phyloP scores from a whole-genome alignment of 53 echinoderm and acorn worm species.

The Echinometra lucunter region DNA sequence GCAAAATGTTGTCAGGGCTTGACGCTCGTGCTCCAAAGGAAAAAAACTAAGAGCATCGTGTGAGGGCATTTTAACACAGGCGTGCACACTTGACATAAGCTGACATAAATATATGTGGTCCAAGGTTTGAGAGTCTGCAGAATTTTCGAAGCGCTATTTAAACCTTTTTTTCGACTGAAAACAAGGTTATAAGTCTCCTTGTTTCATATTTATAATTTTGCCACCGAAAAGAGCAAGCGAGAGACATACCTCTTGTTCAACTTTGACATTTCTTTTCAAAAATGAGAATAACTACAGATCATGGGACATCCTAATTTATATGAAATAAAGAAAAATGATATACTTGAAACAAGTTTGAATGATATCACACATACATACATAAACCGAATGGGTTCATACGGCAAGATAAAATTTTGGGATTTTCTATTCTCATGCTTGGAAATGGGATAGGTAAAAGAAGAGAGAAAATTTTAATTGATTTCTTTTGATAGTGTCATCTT shows the following conservation, averaged over 20 bases:
- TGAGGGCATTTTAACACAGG: neutral
- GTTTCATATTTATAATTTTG: neutral
- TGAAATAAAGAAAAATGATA: too few species aligned
- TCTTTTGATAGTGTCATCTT: neutral
- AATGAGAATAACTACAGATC: too few species aligned
- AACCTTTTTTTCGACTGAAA: neutral
- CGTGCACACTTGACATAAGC: neutral
- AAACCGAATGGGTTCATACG: too few species aligned
- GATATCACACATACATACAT: too few species aligned
- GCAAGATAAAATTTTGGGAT: too few species aligned
- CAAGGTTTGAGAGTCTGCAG: conserved; percentile 16
- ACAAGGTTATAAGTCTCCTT: neutral
- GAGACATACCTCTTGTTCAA: neutral
- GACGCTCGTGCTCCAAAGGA: neutral
- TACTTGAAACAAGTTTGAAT: too few species aligned
- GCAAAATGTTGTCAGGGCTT: neutral
- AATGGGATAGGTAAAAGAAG: too few species aligned
- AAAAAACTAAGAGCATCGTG: neutral
- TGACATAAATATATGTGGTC: conserved; percentile 23
- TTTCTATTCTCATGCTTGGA: too few species aligned
- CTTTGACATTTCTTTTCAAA: too few species aligned
- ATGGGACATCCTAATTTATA: too few species aligned
- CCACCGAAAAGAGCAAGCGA: neutral
- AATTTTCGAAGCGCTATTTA: neutral
- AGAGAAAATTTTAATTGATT: too few species aligned